Percentiles rank a stretch among this genome's conserved stretches.
These are phyloP conservation scores for Amblyopsis rosae DNA, from an alignment of 2,113 vertebrate genomes.

Conservation along the genomic window DNA sequence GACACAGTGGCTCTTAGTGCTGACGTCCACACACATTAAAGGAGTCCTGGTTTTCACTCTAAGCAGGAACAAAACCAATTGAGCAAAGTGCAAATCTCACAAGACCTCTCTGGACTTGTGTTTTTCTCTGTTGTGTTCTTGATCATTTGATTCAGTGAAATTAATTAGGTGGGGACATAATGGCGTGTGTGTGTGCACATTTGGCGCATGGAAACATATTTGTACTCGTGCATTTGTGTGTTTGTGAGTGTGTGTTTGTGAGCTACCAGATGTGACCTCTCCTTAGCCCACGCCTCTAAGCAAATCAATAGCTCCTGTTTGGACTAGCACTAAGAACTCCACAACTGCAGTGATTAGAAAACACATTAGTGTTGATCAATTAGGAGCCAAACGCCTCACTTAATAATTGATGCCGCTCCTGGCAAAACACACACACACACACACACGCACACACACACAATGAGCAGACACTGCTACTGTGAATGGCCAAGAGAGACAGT, in stretches of 20 bases:
- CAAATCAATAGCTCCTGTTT: slow-evolving; percentile 95
- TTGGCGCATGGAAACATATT: neutral
- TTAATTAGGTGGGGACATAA: slow-evolving; percentile 57
- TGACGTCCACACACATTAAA: slow-evolving; percentile 70
- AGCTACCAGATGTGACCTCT: slow-evolving; percentile 72
- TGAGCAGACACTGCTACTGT: slow-evolving; percentile 82
- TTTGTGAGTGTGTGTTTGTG: slow-evolving; percentile 39
- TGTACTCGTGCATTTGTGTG: neutral
- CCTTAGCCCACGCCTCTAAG: slow-evolving; percentile 48
- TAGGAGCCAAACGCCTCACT: slow-evolving; percentile 94
- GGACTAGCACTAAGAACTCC: slow-evolving; percentile 97
- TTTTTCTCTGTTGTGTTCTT: neutral
- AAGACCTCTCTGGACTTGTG: neutral
- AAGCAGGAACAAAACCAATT: slow-evolving; percentile 39
- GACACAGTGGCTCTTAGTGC: slow-evolving; percentile 75
- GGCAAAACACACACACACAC: slow-evolving; percentile 84
- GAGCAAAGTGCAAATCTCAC: slow-evolving; percentile 7
- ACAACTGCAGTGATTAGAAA: slow-evolving; percentile 99
- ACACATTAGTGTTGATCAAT: slow-evolving; percentile 99
- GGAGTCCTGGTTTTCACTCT: slow-evolving; percentile 41
- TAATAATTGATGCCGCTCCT: slow-evolving; percentile 94
- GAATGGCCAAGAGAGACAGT: slow-evolving; percentile 81
- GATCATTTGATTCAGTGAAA: too few relatives aligned
- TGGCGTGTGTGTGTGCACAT: slow-evolving; percentile 11
- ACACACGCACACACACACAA: slow-evolving; percentile 77